Evolutionary conservation across 1,140 invertebrate species (phyloP).

Genomic region (Ceratina australensis): DNA sequence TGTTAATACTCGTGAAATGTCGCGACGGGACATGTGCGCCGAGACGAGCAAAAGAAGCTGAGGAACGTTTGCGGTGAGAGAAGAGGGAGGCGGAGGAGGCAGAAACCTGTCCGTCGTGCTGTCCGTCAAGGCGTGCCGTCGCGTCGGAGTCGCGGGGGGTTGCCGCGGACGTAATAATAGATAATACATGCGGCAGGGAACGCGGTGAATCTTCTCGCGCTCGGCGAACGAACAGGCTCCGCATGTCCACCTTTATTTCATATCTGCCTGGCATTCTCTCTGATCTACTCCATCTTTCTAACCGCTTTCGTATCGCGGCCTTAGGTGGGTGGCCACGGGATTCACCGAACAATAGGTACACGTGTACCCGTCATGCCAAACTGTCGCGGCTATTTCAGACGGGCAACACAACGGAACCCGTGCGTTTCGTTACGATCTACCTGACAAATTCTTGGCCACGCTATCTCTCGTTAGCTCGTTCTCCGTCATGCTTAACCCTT

Average conservation of each 20-base stretch:
- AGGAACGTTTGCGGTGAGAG: not conserved
- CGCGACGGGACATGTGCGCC: slow-evolving; percentile 25
- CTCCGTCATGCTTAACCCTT: no score
- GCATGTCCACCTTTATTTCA: slow-evolving; percentile 20
- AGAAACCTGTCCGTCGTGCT: slow-evolving; percentile 38
- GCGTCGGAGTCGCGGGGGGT: slow-evolving; percentile 59
- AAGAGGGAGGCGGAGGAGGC: slow-evolving; percentile 13
- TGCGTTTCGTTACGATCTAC: slow-evolving; percentile 11
- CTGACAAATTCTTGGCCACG: not conserved
- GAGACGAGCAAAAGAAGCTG: not conserved
- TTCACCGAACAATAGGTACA: slow-evolving; percentile 70
- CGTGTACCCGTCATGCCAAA: slow-evolving; percentile 69
- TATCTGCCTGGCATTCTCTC: slow-evolving; percentile 28
- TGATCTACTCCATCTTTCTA: slow-evolving; percentile 43
- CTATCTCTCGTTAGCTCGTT: not conserved
- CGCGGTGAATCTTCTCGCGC: slow-evolving; percentile 37
- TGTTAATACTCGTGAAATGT: slow-evolving; percentile 39
- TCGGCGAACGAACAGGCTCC: not conserved
- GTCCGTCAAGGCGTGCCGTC: slow-evolving; percentile 50
- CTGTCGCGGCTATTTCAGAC: slow-evolving; percentile 62
- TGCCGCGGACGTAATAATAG: slow-evolving; percentile 68
- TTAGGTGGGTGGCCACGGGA: slow-evolving; percentile 67
- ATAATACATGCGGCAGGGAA: slow-evolving; percentile 56
- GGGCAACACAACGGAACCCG: slow-evolving; percentile 53
- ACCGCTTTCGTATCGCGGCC: not conserved